Percentiles rank a stretch among this genome's conserved stretches.
Evolutionary conservation across 2,113 vertebrate genomes (phyloP).

Genomic region (Glaucomys volans): DNA sequence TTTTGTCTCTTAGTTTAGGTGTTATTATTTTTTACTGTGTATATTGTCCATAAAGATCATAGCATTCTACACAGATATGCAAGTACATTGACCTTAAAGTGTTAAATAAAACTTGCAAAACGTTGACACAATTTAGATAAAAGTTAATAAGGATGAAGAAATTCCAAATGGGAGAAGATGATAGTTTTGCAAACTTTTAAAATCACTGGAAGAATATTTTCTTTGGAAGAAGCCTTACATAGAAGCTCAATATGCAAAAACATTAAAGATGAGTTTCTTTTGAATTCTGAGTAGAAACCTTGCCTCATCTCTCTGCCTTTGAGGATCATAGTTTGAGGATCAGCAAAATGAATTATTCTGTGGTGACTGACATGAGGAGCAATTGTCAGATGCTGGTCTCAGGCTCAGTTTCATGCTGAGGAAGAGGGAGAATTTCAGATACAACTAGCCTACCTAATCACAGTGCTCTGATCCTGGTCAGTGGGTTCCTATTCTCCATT

Average conservation of each 20-base stretch:
- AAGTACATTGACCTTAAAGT: not conserved
- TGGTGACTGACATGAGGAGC: not conserved
- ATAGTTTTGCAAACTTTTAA: not conserved
- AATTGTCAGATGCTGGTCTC: not conserved
- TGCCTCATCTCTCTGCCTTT: accelerated
- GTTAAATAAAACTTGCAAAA: not conserved
- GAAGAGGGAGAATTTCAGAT: not conserved
- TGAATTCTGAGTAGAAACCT: not conserved
- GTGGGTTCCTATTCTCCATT: not conserved
- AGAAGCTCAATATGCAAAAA: not conserved
- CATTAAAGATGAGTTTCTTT: not conserved
- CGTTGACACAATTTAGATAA: not conserved
- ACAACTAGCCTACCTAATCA: not conserved
- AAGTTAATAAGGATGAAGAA: not conserved
- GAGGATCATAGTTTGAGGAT: not conserved
- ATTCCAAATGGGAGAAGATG: not conserved
- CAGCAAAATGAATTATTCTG: accelerated
- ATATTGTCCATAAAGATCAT: not conserved
- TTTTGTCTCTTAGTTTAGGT: not conserved
- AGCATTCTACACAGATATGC: not conserved
- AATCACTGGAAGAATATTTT: not conserved
- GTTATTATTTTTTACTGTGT: not conserved
- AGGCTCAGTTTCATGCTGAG: not conserved
- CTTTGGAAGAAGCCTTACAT: not conserved
- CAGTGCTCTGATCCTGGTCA: not conserved